Percentiles rank a stretch among this genome's conserved stretches.
Evolutionary conservation across 2,888 invertebrate genomes (phyloP).

Genomic region (Parnassius orleans): DNA sequence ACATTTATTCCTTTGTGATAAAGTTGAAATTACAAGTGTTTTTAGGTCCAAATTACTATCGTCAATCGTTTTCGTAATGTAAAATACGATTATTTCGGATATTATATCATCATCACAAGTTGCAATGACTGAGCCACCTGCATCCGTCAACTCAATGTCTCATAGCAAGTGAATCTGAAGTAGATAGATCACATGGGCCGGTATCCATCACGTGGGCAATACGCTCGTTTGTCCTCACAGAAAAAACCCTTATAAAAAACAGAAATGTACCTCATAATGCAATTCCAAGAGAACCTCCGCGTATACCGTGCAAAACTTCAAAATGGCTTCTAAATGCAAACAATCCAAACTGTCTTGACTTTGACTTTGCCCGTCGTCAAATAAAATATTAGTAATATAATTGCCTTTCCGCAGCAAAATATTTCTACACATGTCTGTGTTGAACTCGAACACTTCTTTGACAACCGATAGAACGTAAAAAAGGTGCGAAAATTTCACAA

Average conservation of each 20-base stretch:
- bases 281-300: constrained; percentile 37
- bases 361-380: not conserved
- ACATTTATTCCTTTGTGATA: no score
- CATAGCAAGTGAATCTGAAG: no score
- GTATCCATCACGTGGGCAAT: no score
- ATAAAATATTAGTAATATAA: constrained; percentile 4
- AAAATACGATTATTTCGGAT: no score
- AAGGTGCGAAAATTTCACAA: constrained; percentile 2
- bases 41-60: not conserved
- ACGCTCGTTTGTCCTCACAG: no score
- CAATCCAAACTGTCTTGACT: not conserved
- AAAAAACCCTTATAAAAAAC: no score
- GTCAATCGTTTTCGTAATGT: no score
- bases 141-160: no score
- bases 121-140: no score
- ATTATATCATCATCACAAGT: no score
- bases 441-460: not conserved
- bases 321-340: constrained; percentile 35
- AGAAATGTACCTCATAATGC: constrained; percentile 42
- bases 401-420: not conserved
- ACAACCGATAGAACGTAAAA: constrained; percentile 7
- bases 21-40: not conserved
- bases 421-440: not conserved
- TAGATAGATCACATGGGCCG: no score
- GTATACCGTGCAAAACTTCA: constrained; percentile 45